These are phyloP conservation scores for Resseliella maxima DNA, from an alignment of 2,888 invertebrate species.

Conservation along the genomic window DNA sequence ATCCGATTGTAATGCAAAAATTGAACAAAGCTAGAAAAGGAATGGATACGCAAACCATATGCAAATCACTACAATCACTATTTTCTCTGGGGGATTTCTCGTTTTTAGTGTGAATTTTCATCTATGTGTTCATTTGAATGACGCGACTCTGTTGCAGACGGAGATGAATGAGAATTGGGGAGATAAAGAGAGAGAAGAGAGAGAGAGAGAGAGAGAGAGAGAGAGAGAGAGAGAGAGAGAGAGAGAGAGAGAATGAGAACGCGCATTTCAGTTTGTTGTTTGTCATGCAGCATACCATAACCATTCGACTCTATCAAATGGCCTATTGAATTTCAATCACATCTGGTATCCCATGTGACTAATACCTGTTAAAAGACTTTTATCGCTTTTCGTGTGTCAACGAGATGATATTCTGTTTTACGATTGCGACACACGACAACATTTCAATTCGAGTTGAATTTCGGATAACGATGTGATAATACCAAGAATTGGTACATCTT, in stretches of 20 bases:
- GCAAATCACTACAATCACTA: constrained; percentile 43
- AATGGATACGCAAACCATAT: constrained; percentile 25
- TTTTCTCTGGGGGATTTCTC: constrained; percentile 1
- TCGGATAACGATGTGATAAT: constrained; percentile 19
- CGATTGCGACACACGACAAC: background rate
- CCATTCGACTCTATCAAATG: constrained; percentile 35
- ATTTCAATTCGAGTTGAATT: background rate
- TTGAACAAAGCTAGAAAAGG: no score
- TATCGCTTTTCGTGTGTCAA: background rate
- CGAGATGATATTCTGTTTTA: constrained; percentile 2
- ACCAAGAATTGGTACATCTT: background rate
- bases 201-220: background rate
- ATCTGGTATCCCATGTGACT: constrained; percentile 40
- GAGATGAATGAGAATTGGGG: no score
- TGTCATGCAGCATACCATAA: constrained; percentile 17
- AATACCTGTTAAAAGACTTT: constrained; percentile 47
- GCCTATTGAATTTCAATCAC: constrained; percentile 53
- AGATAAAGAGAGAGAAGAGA: background rate
- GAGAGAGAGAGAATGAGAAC: background rate
- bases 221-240: background rate
- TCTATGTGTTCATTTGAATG: no score
- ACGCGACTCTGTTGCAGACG: no score
- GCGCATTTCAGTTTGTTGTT: background rate
- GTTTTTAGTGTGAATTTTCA: background rate
- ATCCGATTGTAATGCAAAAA: no score